Base-by-base conservation (phyloP, 1,140 invertebrate species). In the Mesaphorura yosii region DNA sequence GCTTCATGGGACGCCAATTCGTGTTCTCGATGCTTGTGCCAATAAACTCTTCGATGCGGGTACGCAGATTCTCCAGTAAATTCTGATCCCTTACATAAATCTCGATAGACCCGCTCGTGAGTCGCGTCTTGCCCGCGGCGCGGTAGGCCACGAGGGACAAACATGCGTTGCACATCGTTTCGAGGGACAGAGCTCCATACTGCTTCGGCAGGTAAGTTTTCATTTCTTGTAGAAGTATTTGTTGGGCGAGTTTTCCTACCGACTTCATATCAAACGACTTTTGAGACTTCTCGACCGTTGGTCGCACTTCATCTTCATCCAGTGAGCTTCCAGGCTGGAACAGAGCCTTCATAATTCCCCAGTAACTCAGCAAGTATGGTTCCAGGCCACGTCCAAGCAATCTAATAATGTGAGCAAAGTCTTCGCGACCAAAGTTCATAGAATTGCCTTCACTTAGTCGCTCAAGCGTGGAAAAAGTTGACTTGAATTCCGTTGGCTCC, bases 171-270 rank as follows among this genome's bases (percentile, higher is more conserved):
- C 14, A 44, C 14, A 62, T 46, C 3, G 53, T 49, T 6, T 62
- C 60, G n/a, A 62, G 40, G 1, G 56, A 62, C 4, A 62, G 48
- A 26, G 60, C 57, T 7, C 60, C 60, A 49, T 50, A 62, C 22
- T 56, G 45, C 7, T 38, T 52, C n/a, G 46, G 44, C 14, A 58
- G 15, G 20, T n/a, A 12, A 4, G 40, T 37, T 31, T 50, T 46
- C 39, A 62, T 44, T 15, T 44, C 29, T 10, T 57, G 29, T 37
- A 22, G 31, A 48, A 62, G 46, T 34, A 40, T 53, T 15, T 53
- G 46, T 50, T 62, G 60, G 20, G 44, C 49, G 28, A 57, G 19
- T 22, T 54, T 53, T 26, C 53, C 57, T 4, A 56, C 31, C 15
- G 51, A 23, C 29, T 58, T 62, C 17, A 58, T 28, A 42, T 58